Conservation (phyloP, 2,113 vertebrate genomes). For the Desmodus rotundus region DNA sequence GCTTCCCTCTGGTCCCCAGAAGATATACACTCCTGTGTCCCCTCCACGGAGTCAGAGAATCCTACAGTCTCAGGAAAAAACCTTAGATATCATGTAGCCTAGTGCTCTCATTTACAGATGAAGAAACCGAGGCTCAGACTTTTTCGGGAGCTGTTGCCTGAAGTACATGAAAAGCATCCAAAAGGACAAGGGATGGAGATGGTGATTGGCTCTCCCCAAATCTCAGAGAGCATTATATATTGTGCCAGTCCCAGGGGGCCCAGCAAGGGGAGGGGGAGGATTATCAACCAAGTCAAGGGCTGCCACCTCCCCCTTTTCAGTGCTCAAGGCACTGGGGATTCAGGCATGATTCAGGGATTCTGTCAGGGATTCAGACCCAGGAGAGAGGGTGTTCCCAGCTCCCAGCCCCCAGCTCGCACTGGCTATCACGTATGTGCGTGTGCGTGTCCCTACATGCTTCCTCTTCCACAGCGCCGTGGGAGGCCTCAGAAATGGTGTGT, state of each 20-base stretch:
- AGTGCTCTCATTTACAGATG: constrained; percentile 8
- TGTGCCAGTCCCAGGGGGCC: background rate
- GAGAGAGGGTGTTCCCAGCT: constrained; percentile 16
- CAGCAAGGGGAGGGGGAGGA: background rate
- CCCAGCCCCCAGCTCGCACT: background rate
- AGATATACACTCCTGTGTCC: background rate
- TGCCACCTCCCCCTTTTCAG: background rate
- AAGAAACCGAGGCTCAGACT: background rate
- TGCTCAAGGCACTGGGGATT: background rate
- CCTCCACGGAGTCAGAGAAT: background rate
- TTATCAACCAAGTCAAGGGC: background rate
- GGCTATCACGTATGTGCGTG: background rate
- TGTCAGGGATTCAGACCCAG: background rate
- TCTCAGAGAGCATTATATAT: background rate
- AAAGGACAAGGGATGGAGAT: background rate
- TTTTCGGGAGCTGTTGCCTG: background rate
- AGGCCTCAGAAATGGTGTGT: background rate
- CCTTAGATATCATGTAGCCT: background rate
- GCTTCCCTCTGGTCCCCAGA: background rate
- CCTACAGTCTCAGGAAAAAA: background rate
- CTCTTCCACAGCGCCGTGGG: background rate
- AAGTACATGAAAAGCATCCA: background rate
- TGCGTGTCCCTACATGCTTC: background rate
- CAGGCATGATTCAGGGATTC: background rate
- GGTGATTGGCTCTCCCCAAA: background rate